Conservation (phyloP, 2,113 vertebrate species). For the Bos indicus region DNA sequence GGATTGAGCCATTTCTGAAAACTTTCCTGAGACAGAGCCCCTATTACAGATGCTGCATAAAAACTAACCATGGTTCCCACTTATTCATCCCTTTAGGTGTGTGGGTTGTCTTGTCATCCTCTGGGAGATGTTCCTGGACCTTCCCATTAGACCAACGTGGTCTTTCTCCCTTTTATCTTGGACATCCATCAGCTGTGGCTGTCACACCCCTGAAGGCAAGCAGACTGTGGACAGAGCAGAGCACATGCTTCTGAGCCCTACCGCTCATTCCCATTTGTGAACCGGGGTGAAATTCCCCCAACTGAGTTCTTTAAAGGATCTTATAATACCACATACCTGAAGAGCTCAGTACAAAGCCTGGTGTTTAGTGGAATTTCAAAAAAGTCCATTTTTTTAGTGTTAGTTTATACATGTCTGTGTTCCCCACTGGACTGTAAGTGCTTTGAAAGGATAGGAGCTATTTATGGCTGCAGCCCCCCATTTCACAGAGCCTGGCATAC, state of each 20-base stretch:
- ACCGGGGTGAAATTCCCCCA: not conserved
- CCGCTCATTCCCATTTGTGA: not conserved
- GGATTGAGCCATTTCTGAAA: not conserved
- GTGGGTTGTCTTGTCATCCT: not conserved
- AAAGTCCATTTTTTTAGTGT: not conserved
- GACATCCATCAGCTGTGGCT: not conserved
- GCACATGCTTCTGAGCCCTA: not conserved
- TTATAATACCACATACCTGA: not conserved
- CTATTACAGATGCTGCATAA: accelerated
- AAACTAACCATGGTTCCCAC: accelerated
- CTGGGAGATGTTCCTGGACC: not conserved
- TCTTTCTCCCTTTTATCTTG: not conserved
- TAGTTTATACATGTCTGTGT: not conserved
- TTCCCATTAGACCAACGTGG: accelerated
- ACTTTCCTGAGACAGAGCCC: not conserved
- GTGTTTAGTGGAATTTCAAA: not conserved
- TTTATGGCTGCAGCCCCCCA: accelerated
- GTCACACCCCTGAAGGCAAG: not conserved
- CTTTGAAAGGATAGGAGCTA: not conserved
- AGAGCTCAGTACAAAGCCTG: not conserved
- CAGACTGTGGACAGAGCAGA: not conserved
- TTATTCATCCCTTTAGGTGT: not conserved
- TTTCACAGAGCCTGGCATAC: not conserved
- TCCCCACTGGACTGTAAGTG: not conserved
- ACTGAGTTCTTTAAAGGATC: not conserved